These are phyloP conservation scores for Pseudomyrmex flavicornis DNA, from an alignment of 1,140 invertebrate species.

Conservation along the genomic window DNA sequence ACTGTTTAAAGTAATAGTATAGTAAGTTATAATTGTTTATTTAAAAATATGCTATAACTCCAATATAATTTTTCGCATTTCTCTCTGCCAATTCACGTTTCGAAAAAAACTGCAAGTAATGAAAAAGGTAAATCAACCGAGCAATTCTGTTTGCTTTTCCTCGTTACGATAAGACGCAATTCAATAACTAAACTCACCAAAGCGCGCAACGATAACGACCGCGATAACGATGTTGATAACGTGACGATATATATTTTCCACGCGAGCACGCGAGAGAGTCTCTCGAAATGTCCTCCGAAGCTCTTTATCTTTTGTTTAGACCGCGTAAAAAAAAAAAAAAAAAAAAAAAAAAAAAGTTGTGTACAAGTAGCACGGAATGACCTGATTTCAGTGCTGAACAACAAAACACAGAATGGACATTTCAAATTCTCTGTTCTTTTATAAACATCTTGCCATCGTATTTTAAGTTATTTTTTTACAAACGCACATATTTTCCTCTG, in stretches of 20 bases:
- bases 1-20: no score
- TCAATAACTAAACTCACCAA: conserved; percentile 56
- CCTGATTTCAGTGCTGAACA: no score
- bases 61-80: not conserved
- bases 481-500: not conserved
- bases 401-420: not conserved
- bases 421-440: not conserved
- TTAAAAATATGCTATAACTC: not conserved
- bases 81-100: not conserved
- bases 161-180: conserved; percentile 54
- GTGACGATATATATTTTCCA: conserved; percentile 40
- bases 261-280: conserved; percentile 19
- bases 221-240: conserved; percentile 65
- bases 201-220: conserved; percentile 53
- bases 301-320: conserved; percentile 32
- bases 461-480: conserved; percentile 12
- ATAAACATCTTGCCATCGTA: not conserved
- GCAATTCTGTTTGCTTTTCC: conserved; percentile 56
- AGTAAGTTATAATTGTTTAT: no score
- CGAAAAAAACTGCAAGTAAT: not conserved
- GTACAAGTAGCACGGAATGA: not conserved
- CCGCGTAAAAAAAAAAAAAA: no score
- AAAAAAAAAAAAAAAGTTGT: no score
- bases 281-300: conserved; percentile 14
- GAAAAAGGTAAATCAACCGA: conserved; percentile 2